Percentiles rank a stretch among this genome's conserved stretches.
Evolutionary conservation across 53 echinoderm and acorn worm species (phyloP).

Genomic region (Temnopleurus reevesii): DNA sequence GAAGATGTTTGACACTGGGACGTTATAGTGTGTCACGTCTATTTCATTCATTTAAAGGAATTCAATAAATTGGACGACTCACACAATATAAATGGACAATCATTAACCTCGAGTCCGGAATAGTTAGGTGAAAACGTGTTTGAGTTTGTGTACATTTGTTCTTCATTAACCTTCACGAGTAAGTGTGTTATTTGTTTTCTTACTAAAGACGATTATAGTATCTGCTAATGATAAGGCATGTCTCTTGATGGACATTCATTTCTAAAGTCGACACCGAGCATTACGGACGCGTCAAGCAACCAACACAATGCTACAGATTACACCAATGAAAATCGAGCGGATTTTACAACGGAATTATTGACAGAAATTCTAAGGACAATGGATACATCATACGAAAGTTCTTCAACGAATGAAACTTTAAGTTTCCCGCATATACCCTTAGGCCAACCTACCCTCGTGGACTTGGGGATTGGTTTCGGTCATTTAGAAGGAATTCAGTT

Average conservation of each 20-base stretch:
- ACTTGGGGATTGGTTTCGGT: slow-evolving; percentile 56
- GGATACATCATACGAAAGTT: neutral
- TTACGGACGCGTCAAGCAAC: neutral
- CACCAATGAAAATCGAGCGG: no score
- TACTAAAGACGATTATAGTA: neutral
- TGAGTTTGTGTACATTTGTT: neutral
- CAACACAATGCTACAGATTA: neutral
- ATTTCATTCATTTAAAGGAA: no score
- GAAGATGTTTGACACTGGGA: no score
- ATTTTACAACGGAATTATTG: no score
- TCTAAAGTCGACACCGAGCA: neutral
- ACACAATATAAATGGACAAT: neutral
- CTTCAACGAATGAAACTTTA: neutral
- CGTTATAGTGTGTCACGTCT: no score
- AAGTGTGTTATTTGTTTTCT: slow-evolving; percentile 10
- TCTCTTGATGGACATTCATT: neutral
- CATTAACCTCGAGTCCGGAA: neutral
- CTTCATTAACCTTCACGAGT: neutral
- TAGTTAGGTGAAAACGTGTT: neutral
- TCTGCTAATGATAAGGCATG: slow-evolving; percentile 5
- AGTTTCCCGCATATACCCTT: neutral
- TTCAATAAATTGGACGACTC: no score
- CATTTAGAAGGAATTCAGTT: slow-evolving; percentile 45
- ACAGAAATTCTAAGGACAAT: neutral
- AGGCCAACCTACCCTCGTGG: slow-evolving; percentile 21